phyloP scores from a whole-genome alignment of 2,797 vertebrate species.

The Hippoglossus hippoglossus region DNA sequence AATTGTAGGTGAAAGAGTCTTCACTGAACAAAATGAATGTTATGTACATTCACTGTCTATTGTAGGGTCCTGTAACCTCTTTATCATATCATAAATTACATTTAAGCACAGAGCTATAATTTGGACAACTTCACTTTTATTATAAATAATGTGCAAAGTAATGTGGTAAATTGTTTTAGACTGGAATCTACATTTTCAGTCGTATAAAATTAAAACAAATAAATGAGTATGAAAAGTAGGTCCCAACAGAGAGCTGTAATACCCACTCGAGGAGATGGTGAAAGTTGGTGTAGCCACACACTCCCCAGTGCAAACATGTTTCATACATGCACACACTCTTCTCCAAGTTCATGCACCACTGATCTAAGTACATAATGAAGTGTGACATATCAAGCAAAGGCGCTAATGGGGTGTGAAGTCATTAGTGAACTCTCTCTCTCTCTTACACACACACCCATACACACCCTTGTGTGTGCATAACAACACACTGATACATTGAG shows the following conservation, averaged over 20 bases:
- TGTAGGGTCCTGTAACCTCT: neutral
- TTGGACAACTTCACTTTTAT: neutral
- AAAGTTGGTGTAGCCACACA: constrained; percentile 45
- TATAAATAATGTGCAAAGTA: neutral
- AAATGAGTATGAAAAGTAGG: neutral
- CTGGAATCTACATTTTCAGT: neutral
- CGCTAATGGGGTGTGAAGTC: constrained; percentile 83
- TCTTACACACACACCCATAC: constrained; percentile 21
- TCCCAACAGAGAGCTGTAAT: constrained; percentile 12
- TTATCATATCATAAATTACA: neutral
- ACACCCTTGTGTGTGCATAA: constrained; percentile 31
- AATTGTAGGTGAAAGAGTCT: constrained; percentile 25
- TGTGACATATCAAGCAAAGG: constrained; percentile 86
- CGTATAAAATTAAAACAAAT: neutral
- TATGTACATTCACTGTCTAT: constrained; percentile 26
- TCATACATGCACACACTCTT: constrained; percentile 51
- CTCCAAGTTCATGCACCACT: constrained; percentile 76
- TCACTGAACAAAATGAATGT: constrained; percentile 28
- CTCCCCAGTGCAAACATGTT: constrained; percentile 44
- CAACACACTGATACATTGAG: constrained; percentile 51
- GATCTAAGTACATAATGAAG: constrained; percentile 84
- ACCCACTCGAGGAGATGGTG: neutral
- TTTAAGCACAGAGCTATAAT: neutral
- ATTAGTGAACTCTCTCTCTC: constrained; percentile 72
- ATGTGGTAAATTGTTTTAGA: neutral